phyloP scores from a whole-genome alignment of 2,888 invertebrate genomes.

The Julus scanicus region DNA sequence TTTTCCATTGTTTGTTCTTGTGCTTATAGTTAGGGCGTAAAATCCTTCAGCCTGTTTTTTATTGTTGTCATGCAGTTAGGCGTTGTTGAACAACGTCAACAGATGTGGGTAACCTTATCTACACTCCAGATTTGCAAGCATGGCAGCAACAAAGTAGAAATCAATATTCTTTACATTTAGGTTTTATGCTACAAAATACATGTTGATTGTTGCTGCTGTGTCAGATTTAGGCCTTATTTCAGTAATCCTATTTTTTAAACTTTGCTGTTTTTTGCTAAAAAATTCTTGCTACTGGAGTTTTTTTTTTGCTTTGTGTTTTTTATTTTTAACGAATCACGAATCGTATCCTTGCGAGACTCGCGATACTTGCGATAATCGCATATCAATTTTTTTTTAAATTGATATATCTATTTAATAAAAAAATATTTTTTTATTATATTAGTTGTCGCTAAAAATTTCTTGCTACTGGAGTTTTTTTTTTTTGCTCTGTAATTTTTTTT shows the following conservation, averaged over 20 bases:
- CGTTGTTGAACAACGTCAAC: conserved; percentile 19
- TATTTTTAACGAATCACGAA: too few species aligned
- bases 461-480: too few species aligned
- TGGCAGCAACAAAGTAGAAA: conserved; percentile 19
- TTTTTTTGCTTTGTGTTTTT: not conserved
- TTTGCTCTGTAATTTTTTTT: too few species aligned
- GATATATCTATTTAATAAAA: too few species aligned
- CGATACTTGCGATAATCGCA: too few species aligned
- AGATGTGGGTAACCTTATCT: conserved; percentile 19
- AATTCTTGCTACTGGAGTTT: not conserved
- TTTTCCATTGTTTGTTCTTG: not conserved
- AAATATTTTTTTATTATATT: too few species aligned
- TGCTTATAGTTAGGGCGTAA: not conserved
- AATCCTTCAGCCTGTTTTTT: not conserved
- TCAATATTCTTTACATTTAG: conserved; percentile 12
- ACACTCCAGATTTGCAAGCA: not conserved
- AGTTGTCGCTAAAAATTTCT: too few species aligned
- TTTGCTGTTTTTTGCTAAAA: not conserved
- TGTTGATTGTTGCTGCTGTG: not conserved
- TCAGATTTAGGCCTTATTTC: not conserved
- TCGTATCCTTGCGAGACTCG: too few species aligned
- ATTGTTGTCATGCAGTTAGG: not conserved
- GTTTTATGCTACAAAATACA: not conserved
- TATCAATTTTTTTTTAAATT: too few species aligned
- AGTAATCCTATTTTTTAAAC: not conserved